A percentile compares a stretch with the other conserved stretches of the same genome.
Conservation (phyloP, 1,140 invertebrate species). For the Aphis gossypii region DNA sequence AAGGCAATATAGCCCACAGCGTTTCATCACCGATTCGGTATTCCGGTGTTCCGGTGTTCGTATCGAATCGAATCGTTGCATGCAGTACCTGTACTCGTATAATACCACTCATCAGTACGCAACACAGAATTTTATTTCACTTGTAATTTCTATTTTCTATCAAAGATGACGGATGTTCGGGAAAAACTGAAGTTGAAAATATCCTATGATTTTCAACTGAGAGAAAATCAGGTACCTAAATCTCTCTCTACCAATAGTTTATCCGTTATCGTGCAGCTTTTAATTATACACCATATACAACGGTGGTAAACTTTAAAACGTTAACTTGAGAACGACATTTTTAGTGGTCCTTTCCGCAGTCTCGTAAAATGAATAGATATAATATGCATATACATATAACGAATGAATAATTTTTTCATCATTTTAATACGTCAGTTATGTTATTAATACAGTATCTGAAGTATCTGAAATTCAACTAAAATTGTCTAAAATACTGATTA, state of each 20-base stretch:
- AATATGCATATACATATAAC: no score
- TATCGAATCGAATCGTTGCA: not conserved
- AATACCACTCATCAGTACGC: not conserved
- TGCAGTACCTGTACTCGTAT: not conserved
- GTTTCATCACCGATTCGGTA: not conserved
- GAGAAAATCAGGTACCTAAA: not conserved
- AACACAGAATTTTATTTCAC: not conserved
- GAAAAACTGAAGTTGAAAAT: not conserved
- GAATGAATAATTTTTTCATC: no score
- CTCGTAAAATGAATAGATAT: no score
- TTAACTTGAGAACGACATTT: no score
- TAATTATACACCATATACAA: no score
- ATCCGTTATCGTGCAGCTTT: not conserved
- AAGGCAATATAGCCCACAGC: not conserved
- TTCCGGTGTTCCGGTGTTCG: not conserved
- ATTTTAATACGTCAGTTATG: not conserved
- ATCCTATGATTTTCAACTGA: not conserved
- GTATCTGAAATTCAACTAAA: no score
- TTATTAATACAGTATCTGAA: not conserved
- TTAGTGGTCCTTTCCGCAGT: no score
- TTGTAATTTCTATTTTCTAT: not conserved
- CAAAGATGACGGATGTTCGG: not conserved
- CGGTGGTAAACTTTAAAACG: no score
- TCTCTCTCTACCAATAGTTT: no score
- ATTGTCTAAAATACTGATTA: not conserved